Percentiles rank a stretch among this genome's conserved stretches.
phyloP scores from a whole-genome alignment of 2,113 vertebrate species.

The Peromyscus maniculatus region DNA sequence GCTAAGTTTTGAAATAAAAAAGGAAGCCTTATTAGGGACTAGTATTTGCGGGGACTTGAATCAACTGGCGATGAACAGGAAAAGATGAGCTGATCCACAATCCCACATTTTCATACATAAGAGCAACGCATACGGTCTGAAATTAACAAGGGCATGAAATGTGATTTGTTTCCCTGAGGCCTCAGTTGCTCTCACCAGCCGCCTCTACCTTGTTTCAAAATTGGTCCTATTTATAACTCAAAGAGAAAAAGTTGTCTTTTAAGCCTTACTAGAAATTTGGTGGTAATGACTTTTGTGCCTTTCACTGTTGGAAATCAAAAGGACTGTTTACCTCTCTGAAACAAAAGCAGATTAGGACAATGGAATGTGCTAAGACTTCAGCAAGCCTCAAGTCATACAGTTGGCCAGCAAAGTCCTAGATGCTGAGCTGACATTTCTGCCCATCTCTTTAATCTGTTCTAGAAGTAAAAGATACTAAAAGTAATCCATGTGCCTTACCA shows the following conservation, averaged over 20 bases:
- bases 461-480: background rate
- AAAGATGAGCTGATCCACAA: background rate
- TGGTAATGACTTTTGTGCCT: background rate
- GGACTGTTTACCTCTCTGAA: slow-evolving; percentile 7
- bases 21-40: background rate
- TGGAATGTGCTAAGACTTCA: background rate
- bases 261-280: background rate
- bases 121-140: background rate
- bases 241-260: background rate
- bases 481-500: background rate
- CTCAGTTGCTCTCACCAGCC: background rate
- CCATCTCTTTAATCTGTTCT: slow-evolving; percentile 11
- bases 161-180: background rate
- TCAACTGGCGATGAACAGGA: background rate
- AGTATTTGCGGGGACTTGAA: background rate
- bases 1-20: background rate
- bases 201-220: slow-evolving; percentile 24
- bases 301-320: slow-evolving; percentile 20
- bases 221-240: background rate
- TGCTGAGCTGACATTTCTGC: background rate
- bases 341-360: background rate
- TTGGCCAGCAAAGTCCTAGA: background rate
- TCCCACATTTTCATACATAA: background rate
- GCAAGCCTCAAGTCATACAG: background rate
- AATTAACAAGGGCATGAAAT: slow-evolving; percentile 40